phyloP scores from a whole-genome alignment of 1,140 invertebrate genomes.

The Ganaspis sp. region DNA sequence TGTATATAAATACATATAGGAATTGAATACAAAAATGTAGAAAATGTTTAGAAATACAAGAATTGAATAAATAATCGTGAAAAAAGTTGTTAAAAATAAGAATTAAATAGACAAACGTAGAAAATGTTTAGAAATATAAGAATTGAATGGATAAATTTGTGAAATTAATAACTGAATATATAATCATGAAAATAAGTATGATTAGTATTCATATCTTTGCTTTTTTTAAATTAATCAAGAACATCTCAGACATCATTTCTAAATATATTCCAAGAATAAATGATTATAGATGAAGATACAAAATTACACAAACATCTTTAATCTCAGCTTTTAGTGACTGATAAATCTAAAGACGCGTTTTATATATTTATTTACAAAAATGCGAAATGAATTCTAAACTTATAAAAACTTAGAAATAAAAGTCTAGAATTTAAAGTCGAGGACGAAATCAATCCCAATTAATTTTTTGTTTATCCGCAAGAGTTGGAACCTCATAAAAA shows the following conservation, averaged over 20 bases:
- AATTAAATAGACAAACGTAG: too few relatives aligned
- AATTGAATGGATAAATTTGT: too few relatives aligned
- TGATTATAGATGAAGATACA: neutral
- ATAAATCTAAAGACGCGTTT: neutral
- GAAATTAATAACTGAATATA: too few relatives aligned
- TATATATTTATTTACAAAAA: neutral
- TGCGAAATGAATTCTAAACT: neutral
- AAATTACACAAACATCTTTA: neutral
- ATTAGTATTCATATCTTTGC: slow-evolving; percentile 27
- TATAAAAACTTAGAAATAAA: neutral
- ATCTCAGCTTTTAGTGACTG: neutral
- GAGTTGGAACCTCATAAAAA: neutral
- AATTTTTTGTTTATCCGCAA: neutral
- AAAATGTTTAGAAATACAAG: too few relatives aligned
- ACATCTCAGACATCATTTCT: neutral
- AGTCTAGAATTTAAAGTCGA: neutral
- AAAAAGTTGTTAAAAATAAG: too few relatives aligned
- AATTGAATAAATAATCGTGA: too few relatives aligned
- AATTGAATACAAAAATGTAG: too few relatives aligned
- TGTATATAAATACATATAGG: too few relatives aligned
- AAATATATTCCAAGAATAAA: neutral
- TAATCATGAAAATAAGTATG: too few relatives aligned
- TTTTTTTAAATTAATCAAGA: neutral
- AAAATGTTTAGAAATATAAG: too few relatives aligned
- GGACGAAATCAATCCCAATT: neutral